Evolutionary conservation across 2,797 vertebrate genomes (phyloP).

Genomic region (Cirrhinus molitorella): DNA sequence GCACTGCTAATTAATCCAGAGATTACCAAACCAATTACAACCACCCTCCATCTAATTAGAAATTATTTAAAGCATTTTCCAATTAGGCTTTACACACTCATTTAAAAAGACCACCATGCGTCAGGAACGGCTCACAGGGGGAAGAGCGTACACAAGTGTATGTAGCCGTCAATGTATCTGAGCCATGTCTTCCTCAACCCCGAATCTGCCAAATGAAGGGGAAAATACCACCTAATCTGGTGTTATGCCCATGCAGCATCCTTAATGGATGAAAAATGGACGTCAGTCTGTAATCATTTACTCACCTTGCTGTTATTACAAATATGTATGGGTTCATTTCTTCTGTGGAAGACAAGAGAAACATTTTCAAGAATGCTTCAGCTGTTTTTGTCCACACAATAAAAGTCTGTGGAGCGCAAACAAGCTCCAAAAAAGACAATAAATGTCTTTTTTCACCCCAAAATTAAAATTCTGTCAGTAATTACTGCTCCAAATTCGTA

Average conservation of each 20-base stretch:
- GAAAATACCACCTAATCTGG: background rate
- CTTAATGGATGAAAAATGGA: background rate
- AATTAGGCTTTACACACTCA: conserved; percentile 86
- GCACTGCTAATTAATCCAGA: conserved; percentile 87
- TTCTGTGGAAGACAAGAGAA: background rate
- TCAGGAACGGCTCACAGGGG: conserved; percentile 26
- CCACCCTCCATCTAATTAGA: conserved; percentile 88
- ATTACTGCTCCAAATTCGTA: too few relatives aligned
- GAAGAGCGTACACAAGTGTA: conserved; percentile 16
- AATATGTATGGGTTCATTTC: background rate
- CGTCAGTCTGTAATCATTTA: background rate
- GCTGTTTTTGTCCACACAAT: background rate
- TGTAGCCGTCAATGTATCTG: conserved; percentile 8
- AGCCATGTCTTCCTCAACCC: background rate
- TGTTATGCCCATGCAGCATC: background rate
- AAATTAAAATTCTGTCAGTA: too few relatives aligned
- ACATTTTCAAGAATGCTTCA: background rate
- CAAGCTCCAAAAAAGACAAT: background rate
- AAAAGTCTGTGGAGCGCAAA: background rate
- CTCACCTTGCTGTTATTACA: background rate
- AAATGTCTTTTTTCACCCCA: background rate
- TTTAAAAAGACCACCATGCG: conserved; percentile 71
- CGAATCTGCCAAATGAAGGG: background rate
- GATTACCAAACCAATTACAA: conserved; percentile 85
- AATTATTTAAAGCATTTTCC: conserved; percentile 87